Conservation (phyloP, 2,888 invertebrate species). For the Xestia sexstrigata region DNA sequence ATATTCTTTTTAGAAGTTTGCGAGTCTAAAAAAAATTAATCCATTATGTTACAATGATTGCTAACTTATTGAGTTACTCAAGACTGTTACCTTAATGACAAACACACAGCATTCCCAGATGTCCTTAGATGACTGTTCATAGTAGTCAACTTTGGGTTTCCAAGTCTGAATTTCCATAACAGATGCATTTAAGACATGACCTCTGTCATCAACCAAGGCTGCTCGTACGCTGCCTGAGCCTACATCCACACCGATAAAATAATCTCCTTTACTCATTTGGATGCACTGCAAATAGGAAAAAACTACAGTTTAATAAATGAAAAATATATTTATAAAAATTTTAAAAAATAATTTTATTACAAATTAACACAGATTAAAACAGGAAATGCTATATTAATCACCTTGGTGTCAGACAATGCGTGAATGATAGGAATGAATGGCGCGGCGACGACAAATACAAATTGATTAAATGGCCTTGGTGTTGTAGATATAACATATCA, state of each 20-base stretch:
- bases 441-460: constrained; percentile 26
- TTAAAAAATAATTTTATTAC: not conserved
- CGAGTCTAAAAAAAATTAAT: not conserved
- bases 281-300: constrained; percentile 1
- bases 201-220: constrained; percentile 93
- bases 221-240: constrained; percentile 98
- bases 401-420: constrained; percentile 23
- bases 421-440: constrained; percentile 34
- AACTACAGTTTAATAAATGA: not conserved
- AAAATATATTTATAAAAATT: no score
- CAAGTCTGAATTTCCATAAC: constrained; percentile 93
- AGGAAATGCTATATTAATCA: not conserved
- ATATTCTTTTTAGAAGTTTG: not conserved
- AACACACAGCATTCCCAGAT: constrained; percentile 95
- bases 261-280: constrained; percentile 77
- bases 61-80: not conserved
- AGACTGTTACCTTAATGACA: constrained; percentile 93
- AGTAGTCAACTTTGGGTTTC: constrained; percentile 94
- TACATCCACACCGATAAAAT: constrained; percentile 97
- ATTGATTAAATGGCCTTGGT: constrained; percentile 58
- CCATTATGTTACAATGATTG: not conserved
- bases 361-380: constrained; percentile 2
- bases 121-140: constrained; percentile 97
- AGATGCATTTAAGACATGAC: constrained; percentile 92
- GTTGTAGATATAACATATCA: constrained; percentile 41